A percentile compares a stretch with the other conserved stretches of the same genome.
phyloP scores from a whole-genome alignment of 2,797 vertebrate genomes.

The Onychomys leucogaster region DNA sequence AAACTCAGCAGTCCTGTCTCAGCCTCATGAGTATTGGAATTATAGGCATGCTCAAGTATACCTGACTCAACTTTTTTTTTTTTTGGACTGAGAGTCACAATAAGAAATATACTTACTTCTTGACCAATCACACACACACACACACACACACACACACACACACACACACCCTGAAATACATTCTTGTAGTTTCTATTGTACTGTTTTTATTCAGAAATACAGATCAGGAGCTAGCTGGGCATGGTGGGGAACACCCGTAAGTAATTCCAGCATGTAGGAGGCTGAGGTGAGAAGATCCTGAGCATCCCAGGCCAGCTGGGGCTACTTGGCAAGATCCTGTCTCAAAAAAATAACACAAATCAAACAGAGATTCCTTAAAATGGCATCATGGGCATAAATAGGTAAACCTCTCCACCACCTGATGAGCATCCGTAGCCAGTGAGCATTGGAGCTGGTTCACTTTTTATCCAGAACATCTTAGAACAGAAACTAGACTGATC shows the following conservation, averaged over 20 bases:
- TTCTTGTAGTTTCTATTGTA: neutral
- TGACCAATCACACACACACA: neutral
- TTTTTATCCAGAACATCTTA: neutral
- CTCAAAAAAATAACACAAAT: neutral
- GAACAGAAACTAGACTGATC: neutral
- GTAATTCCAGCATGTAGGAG: neutral
- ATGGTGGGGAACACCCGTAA: too few relatives aligned
- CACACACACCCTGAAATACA: neutral
- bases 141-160: too few relatives aligned
- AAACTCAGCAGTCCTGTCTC: neutral
- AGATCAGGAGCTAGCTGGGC: neutral
- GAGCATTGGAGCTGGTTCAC: neutral
- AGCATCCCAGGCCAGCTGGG: neutral
- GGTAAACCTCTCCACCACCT: neutral
- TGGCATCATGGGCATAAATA: neutral
- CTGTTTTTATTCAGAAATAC: slow-evolving; percentile 16
- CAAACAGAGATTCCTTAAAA: neutral
- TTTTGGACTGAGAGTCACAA: neutral
- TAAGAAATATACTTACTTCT: neutral
- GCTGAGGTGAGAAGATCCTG: neutral
- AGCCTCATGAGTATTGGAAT: neutral
- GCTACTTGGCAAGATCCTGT: neutral
- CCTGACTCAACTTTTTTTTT: neutral
- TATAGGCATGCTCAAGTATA: neutral
- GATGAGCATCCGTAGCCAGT: neutral